Evolutionary conservation across 2,797 vertebrate genomes (phyloP).

Genomic region (Paratrypauchen microcephalus): DNA sequence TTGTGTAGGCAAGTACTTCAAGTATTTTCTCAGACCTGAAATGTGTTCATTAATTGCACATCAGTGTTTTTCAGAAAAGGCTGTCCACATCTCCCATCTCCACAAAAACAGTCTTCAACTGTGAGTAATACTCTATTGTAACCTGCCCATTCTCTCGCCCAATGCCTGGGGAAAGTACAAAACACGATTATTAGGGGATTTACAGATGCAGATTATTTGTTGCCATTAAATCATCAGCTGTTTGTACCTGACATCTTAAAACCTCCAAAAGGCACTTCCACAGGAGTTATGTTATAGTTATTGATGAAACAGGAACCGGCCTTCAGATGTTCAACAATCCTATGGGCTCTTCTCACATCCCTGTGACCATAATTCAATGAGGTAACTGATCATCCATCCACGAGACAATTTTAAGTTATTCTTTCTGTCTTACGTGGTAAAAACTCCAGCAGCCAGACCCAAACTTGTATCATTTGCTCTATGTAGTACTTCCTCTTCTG

Average conservation of each 20-base stretch:
- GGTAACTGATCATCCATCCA: background rate
- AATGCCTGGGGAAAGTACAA: conserved; percentile 79
- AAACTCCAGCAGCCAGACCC: conserved; percentile 92
- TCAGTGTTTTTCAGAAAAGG: conserved; percentile 74
- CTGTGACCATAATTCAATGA: conserved; percentile 57
- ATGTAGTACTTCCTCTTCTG: conserved; percentile 87
- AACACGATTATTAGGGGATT: background rate
- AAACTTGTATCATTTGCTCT: conserved; percentile 87
- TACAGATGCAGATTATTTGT: background rate
- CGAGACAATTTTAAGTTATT: background rate
- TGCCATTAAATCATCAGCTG: background rate
- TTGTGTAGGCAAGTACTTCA: background rate
- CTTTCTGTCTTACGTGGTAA: conserved; percentile 83
- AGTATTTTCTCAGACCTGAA: conserved; percentile 7
- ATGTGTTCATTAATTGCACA: background rate
- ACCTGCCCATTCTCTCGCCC: conserved; percentile 94
- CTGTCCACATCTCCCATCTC: conserved; percentile 96
- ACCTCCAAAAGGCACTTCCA: conserved; percentile 95
- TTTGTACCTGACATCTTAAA: conserved; percentile 92
- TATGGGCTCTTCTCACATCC: conserved; percentile 90
- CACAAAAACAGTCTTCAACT: conserved; percentile 93
- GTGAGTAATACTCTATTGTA: conserved; percentile 89
- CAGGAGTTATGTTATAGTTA: conserved; percentile 93
- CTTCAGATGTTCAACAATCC: conserved; percentile 88
- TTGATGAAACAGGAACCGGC: conserved; percentile 95